Percentiles rank a stretch among this genome's conserved stretches.
Conservation (phyloP, 2,888 invertebrate genomes). For the Drosophila monieri region DNA sequence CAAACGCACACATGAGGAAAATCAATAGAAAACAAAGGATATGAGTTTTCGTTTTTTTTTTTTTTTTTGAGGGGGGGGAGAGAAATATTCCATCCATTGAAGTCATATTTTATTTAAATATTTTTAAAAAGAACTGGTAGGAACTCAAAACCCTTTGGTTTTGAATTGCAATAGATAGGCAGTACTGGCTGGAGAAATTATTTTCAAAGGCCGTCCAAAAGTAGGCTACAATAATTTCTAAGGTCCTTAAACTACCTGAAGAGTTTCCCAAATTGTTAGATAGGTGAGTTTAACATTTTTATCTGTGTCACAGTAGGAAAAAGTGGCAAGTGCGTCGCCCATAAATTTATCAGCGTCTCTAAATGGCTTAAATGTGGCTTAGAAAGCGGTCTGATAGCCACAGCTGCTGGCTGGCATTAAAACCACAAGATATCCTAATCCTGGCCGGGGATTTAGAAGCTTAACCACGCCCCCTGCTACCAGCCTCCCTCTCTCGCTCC, state of each 20-base stretch:
- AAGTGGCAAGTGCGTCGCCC: conserved; percentile 26
- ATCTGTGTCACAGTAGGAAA: not conserved
- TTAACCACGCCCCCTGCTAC: conserved; percentile 30
- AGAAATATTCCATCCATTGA: conserved; percentile 1
- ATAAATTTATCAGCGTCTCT: conserved; percentile 72
- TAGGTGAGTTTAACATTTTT: not conserved
- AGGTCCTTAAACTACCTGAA: not conserved
- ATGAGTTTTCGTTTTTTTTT: not conserved
- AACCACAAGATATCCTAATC: conserved; percentile 50
- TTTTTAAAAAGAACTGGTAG: not conserved
- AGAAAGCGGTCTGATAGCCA: conserved; percentile 11
- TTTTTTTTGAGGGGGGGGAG: no score
- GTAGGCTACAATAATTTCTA: not conserved
- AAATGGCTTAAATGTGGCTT: conserved; percentile 61
- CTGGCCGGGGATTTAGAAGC: conserved; percentile 35
- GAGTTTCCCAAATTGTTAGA: not conserved
- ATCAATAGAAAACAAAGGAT: conserved; percentile 30
- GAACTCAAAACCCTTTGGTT: not conserved
- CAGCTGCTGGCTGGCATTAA: conserved; percentile 46
- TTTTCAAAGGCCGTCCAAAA: not conserved
- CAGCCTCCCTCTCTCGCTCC: conserved; percentile 2
- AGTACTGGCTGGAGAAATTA: not conserved
- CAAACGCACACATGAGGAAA: conserved; percentile 30
- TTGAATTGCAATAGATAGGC: not conserved
- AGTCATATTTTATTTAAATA: not conserved